A percentile compares a stretch with the other conserved stretches of the same genome.
Conservation (phyloP, 1,140 invertebrate species). For the Carposina sasakii region DNA sequence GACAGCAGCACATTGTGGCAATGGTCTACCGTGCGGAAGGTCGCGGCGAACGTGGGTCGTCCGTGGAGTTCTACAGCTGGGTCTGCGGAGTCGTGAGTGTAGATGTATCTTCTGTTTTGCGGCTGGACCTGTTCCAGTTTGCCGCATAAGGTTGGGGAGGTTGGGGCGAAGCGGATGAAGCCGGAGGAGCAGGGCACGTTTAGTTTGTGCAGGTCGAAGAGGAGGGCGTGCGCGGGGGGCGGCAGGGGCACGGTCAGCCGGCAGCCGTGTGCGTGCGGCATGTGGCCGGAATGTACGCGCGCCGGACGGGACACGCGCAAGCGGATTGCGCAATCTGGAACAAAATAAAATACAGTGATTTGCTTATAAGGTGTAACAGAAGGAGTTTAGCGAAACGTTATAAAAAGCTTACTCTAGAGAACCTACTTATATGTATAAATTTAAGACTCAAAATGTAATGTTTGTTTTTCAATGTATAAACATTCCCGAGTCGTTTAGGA, state of each 20-base stretch:
- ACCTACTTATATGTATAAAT: no score
- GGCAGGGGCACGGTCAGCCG: conserved; percentile 48
- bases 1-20: conserved; percentile 78
- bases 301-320: conserved; percentile 33
- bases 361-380: no score
- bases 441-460: no score
- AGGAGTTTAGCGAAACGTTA: no score
- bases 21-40: conserved; percentile 76
- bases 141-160: conserved; percentile 69
- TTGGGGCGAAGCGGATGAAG: conserved; percentile 71
- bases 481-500: no score
- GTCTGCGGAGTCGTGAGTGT: conserved; percentile 57
- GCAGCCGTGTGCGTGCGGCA: conserved; percentile 51
- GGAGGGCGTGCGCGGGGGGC: conserved; percentile 64
- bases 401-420: no score
- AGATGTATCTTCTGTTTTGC: conserved; percentile 73
- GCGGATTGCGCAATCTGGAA: conserved; percentile 67
- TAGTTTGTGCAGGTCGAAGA: conserved; percentile 74
- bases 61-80: conserved; percentile 71
- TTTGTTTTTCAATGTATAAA: no score
- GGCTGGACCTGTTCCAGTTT: conserved; percentile 76
- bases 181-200: conserved; percentile 76
- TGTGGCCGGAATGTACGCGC: conserved; percentile 56
- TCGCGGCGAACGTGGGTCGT: conserved; percentile 75
- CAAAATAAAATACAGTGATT: conserved; percentile 24